Base-by-base conservation (phyloP, 2,888 invertebrate genomes). In the Agrotis clavis region DNA sequence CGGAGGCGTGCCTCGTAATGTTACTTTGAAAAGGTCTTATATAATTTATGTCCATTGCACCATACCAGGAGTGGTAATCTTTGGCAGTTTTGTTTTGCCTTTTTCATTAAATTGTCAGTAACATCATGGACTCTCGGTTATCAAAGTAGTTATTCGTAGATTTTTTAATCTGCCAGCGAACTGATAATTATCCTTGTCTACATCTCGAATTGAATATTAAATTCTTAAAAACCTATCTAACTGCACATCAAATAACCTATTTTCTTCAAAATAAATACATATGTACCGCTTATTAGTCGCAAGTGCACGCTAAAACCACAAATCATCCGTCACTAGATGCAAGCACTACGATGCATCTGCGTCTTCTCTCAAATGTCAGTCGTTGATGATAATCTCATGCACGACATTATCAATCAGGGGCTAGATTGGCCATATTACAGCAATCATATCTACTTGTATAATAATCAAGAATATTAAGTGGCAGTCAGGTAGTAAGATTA, bases 391-490 rank as follows among this genome's bases (percentile, higher is more conserved):
- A 81, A 85, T 86, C 81, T 77, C 74, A 77, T 72, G 65, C 81
- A 71, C 77, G 78, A 77, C 76, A 74, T 74, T 87, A 86, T 83
- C 81, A 86, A 86, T 87, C 84, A 84, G 67, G 57, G 71, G 63
- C 67, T 66, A 70, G 77, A 85, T 79, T 80, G 71, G 75, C 64
- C 62, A 81, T 71, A 86, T 84, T 81, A 84, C 78, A 59, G 84
- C 77, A 83, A 85, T 85, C 74, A 71, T 64, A 77, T 56, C 62
- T 65, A 74, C 74, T 74, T 63, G 60, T 51, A 68, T 64, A 71
- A 67, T 75, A 82, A 84, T 84, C 75, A 76, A 69, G 54, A 71
- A 77, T 61, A 77, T 76, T 67, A 79, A 79, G 79, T 77, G 71
- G 77, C 53, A 77, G 65, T 74, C 53, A 14, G 57, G 48, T 48